Percentiles rank a stretch among this genome's conserved stretches.
phyloP scores from a whole-genome alignment of 2,797 vertebrate species.

The Scyliorhinus canicula region DNA sequence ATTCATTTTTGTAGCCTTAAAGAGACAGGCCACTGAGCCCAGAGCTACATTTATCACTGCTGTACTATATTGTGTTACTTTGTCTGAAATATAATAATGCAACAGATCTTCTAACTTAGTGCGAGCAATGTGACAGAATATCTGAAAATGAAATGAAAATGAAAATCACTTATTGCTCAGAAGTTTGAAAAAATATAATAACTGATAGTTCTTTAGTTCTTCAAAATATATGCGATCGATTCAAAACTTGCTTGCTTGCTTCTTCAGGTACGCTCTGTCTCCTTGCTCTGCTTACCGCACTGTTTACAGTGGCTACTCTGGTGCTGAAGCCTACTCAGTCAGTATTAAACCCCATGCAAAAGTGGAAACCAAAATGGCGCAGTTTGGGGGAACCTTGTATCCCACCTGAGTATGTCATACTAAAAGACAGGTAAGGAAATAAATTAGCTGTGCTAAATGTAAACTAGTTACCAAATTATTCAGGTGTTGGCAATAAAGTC shows the following conservation, averaged over 20 bases:
- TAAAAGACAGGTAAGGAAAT: conserved; percentile 62
- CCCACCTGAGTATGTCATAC: conserved; percentile 58
- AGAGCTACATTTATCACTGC: neutral
- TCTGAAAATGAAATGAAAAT: too few species aligned
- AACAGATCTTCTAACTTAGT: neutral
- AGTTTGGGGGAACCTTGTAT: conserved; percentile 68
- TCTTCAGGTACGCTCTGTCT: conserved; percentile 66
- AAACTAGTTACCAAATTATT: neutral
- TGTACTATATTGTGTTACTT: neutral
- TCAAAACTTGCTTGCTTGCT: too few species aligned
- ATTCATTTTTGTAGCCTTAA: neutral
- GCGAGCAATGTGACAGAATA: neutral
- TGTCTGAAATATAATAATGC: neutral
- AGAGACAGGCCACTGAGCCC: neutral
- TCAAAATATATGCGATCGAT: neutral
- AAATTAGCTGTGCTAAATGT: neutral
- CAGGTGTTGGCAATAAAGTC: neutral
- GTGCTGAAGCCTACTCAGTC: conserved; percentile 62
- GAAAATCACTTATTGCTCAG: too few species aligned
- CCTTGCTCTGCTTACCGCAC: conserved; percentile 58
- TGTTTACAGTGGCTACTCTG: conserved; percentile 66
- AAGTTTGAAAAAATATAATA: neutral
- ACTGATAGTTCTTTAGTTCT: neutral
- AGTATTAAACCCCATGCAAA: conserved; percentile 55
- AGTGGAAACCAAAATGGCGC: conserved; percentile 75